A percentile compares a stretch with the other conserved stretches of the same genome.
These are phyloP conservation scores for Telmatochromis bifrenatus DNA, from an alignment of 2,113 vertebrate genomes.

Conservation along the genomic window DNA sequence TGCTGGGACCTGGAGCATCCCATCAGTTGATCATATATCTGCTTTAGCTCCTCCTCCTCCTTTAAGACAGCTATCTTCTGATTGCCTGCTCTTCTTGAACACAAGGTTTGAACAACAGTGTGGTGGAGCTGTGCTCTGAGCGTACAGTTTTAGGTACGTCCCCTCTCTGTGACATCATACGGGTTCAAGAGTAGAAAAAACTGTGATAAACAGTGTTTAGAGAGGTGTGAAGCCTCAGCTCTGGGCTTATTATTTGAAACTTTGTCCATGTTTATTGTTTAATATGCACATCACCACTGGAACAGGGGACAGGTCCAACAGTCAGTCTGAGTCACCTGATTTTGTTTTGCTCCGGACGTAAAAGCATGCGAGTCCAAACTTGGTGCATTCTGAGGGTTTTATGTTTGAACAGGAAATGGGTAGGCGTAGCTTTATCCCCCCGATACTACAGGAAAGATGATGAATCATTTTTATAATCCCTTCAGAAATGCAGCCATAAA, in stretches of 20 bases:
- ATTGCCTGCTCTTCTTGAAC: neutral
- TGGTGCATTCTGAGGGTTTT: neutral
- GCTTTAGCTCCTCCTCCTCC: neutral
- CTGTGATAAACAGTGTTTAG: neutral
- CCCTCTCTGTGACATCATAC: neutral
- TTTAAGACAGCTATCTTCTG: neutral
- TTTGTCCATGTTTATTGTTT: neutral
- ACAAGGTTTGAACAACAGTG: neutral
- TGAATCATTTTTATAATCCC: constrained; percentile 36
- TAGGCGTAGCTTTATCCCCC: neutral
- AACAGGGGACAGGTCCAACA: neutral
- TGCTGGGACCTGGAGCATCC: neutral
- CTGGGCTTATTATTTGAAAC: neutral
- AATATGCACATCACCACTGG: neutral
- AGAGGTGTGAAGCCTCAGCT: neutral
- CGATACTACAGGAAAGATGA: neutral
- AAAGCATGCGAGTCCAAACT: neutral
- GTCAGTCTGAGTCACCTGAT: neutral
- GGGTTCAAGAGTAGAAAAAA: neutral
- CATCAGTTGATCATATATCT: neutral
- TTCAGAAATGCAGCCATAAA: constrained; percentile 28
- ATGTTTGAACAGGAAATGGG: neutral
- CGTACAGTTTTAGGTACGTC: rapidly evolving
- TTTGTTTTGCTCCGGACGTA: neutral
- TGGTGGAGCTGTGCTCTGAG: neutral